Percentiles rank a stretch among this genome's conserved stretches.
Conservation (phyloP, 2,888 invertebrate species). For the Synanthedon vespiformis region DNA sequence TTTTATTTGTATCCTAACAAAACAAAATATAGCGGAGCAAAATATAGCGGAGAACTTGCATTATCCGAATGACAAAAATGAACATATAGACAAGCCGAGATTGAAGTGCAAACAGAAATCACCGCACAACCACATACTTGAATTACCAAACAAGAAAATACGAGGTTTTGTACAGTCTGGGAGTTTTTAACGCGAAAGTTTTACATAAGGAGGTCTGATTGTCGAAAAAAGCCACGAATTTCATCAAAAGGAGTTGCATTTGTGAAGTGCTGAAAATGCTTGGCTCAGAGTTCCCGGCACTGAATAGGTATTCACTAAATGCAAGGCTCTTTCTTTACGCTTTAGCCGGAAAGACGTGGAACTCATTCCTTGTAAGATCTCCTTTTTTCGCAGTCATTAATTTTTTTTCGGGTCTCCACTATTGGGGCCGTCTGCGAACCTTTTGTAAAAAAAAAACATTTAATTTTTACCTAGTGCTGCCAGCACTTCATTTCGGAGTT, state of each 20-base stretch:
- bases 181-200: neutral
- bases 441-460: conserved; percentile 1
- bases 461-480: neutral
- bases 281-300: conserved; percentile 53
- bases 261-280: conserved; percentile 48
- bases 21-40: no score
- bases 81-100: neutral
- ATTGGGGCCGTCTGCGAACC: conserved; percentile 1
- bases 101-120: neutral
- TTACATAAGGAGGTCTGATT: conserved; percentile 13
- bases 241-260: conserved; percentile 58
- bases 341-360: conserved; percentile 56
- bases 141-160: neutral
- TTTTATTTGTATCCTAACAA: no score
- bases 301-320: conserved; percentile 67
- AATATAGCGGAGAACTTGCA: no score
- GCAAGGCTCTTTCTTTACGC: conserved; percentile 52
- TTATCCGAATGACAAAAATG: no score
- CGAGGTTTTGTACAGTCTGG: neutral
- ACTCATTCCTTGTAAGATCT: conserved; percentile 54
- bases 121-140: neutral
- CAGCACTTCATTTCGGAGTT: neutral
- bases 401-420: conserved; percentile 21
- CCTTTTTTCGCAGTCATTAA: conserved; percentile 40
- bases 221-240: conserved; percentile 54